Evolutionary conservation across 2,888 invertebrate genomes (phyloP).

Genomic region (Aleiodes alternator): DNA sequence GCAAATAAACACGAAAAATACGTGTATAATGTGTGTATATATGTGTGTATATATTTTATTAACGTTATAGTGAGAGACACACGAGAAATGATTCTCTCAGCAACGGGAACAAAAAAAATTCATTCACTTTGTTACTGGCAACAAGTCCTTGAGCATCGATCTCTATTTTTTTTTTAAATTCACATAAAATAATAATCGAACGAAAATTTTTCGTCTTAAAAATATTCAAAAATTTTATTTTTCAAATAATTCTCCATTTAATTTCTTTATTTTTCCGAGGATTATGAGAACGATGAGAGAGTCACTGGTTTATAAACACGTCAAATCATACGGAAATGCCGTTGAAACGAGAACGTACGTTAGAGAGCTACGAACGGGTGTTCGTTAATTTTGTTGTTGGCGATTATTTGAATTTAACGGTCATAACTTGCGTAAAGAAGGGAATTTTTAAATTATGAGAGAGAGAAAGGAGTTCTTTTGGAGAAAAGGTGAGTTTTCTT

Average conservation of each 20-base stretch:
- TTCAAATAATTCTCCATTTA: neutral
- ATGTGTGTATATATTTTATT: neutral
- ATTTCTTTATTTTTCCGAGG: neutral
- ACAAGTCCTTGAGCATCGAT: conserved; percentile 20
- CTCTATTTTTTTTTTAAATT: neutral
- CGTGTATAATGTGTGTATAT: neutral
- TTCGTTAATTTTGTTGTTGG: conserved; percentile 3
- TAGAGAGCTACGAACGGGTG: conserved; percentile 4
- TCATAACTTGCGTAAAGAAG: neutral
- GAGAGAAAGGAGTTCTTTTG: neutral
- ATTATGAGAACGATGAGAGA: conserved; percentile 17
- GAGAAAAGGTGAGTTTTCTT: neutral
- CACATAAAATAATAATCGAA: neutral
- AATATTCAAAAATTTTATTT: neutral
- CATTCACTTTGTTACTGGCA: conserved; percentile 26
- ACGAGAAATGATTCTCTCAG: neutral
- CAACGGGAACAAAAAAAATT: neutral
- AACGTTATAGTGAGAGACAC: neutral
- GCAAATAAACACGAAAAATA: conserved; percentile 24
- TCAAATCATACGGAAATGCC: neutral
- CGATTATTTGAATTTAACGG: no score
- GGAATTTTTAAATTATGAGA: neutral
- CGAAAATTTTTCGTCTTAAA: neutral
- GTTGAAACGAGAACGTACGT: neutral
- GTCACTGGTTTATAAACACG: conserved; percentile 23